Base-by-base conservation (phyloP, 2,113 vertebrate genomes). In the Actenoides hombroni region DNA sequence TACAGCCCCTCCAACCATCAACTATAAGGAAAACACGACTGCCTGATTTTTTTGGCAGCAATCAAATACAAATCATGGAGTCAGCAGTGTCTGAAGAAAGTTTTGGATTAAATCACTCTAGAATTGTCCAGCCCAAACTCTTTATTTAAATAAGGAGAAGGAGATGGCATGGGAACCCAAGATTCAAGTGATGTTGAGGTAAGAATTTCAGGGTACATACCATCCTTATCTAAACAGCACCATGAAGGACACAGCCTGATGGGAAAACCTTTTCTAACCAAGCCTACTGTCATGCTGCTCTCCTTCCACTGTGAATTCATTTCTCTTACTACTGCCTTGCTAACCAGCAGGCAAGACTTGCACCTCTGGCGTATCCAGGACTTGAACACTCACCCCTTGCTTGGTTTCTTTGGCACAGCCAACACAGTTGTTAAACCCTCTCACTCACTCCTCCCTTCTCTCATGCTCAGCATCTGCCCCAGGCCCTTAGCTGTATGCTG, bases 1-100 rank as follows among this genome's bases (percentile, higher is more conserved):
- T 23, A 60, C 65, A 83, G 37, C 49, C 79, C 73, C 75, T 87
- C 49, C 59, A 96, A 88, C 68, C 53, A 90, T 40, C 75, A 95
- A 81, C 69, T 4, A 28, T 12, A 53, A 82, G 80, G 31, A 53
- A 87, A 56, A 88, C 54, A 53, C 35, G 61, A 90, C 35, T 59
- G 63, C 59, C 63, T 90, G 2, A 1, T 81, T 94, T 69, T 63
- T 94, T 85, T 49, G 57, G 84, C 83, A 87, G 44, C 75, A 78
- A 86, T 78, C 61, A 49, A 74, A 70, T 75, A 46, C 64, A 91
- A 68, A 69, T 56, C 44, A 49, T 37, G 35, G 91, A 87, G 44
- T 96, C 96, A 85, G 75, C 51, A 76, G 14, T 67, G 31, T 23
- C 46, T 60, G 57, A 79, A 25, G 4, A 12, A 95, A 90, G 71